Percentiles rank a stretch among this genome's conserved stretches.
Conservation (phyloP, 2,888 invertebrate species). For the Leuctra nigra region DNA sequence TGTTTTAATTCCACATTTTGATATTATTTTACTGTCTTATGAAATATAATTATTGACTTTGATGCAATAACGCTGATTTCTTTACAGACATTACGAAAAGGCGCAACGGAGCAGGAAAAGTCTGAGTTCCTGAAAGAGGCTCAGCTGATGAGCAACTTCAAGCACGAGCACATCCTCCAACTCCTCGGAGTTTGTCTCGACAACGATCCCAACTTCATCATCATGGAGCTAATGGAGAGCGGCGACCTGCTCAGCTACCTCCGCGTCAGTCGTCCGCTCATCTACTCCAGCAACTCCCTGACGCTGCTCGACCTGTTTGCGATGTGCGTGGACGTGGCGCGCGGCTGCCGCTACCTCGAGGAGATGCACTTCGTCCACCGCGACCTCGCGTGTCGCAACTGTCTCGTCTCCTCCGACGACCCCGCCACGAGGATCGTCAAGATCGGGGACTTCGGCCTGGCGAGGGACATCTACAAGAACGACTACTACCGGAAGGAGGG, state of each 20-base stretch:
- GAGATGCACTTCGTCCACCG: constrained; percentile 96
- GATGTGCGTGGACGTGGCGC: constrained; percentile 93
- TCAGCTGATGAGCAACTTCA: constrained; percentile 94
- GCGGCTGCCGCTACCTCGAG: constrained; percentile 92
- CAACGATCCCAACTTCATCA: constrained; percentile 86
- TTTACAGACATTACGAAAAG: constrained; percentile 77
- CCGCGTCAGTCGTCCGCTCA: constrained; percentile 68
- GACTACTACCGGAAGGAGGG: constrained; percentile 89
- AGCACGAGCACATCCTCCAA: constrained; percentile 90
- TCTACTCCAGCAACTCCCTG: constrained; percentile 57
- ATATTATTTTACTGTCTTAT: too few species aligned
- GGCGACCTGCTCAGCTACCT: constrained; percentile 91
- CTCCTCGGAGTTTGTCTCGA: constrained; percentile 92
- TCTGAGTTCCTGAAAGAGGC: constrained; percentile 95
- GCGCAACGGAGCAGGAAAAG: constrained; percentile 83
- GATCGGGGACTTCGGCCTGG: constrained; percentile 95
- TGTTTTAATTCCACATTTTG: too few species aligned
- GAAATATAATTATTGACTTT: too few species aligned
- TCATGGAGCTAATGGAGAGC: constrained; percentile 97
- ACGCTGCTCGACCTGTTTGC: constrained; percentile 76
- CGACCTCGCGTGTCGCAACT: constrained; percentile 94
- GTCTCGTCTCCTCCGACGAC: constrained; percentile 72
- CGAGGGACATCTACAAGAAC: constrained; percentile 93
- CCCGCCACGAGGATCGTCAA: constrained; percentile 75
- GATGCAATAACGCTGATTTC: too few species aligned